Conservation (phyloP, 53 echinoderm and acorn worm genomes). For the Hippasteria phrygiana region DNA sequence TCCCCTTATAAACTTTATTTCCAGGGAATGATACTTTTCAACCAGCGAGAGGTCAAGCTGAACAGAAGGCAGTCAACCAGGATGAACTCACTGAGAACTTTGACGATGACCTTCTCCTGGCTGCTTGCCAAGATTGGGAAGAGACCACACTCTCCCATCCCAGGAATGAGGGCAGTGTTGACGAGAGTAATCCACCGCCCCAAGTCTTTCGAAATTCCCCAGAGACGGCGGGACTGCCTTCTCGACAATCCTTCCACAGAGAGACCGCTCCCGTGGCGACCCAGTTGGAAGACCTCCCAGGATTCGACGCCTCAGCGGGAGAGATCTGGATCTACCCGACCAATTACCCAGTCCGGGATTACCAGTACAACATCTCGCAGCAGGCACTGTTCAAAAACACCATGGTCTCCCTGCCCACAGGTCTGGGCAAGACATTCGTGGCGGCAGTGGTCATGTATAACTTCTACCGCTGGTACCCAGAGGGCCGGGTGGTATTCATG, state of each 20-base stretch:
- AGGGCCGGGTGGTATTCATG: constrained; percentile 95
- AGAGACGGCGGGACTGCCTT: neutral
- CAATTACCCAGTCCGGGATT: constrained; percentile 91
- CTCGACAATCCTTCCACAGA: neutral
- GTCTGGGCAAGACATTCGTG: constrained; percentile 93
- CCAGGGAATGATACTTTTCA: neutral
- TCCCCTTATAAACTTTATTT: neutral
- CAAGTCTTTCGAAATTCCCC: neutral
- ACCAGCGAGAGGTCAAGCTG: neutral
- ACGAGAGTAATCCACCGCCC: neutral
- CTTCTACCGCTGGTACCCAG: constrained; percentile 96
- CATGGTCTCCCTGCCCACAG: constrained; percentile 94
- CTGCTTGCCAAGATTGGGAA: constrained; percentile 91
- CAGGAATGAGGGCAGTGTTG: neutral
- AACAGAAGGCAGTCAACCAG: constrained; percentile 29
- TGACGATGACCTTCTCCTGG: constrained; percentile 86
- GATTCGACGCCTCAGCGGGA: constrained; percentile 83
- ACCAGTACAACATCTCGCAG: constrained; percentile 91
- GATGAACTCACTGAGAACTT: constrained; percentile 14
- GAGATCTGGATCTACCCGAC: constrained; percentile 97
- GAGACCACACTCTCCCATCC: neutral
- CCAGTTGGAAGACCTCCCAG: constrained; percentile 85
- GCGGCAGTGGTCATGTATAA: constrained; percentile 99
- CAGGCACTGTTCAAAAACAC: constrained; percentile 93
- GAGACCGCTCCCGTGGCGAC: constrained; percentile 60